Evolutionary conservation across 2,888 invertebrate genomes (phyloP).

Genomic region (Alitta virens): DNA sequence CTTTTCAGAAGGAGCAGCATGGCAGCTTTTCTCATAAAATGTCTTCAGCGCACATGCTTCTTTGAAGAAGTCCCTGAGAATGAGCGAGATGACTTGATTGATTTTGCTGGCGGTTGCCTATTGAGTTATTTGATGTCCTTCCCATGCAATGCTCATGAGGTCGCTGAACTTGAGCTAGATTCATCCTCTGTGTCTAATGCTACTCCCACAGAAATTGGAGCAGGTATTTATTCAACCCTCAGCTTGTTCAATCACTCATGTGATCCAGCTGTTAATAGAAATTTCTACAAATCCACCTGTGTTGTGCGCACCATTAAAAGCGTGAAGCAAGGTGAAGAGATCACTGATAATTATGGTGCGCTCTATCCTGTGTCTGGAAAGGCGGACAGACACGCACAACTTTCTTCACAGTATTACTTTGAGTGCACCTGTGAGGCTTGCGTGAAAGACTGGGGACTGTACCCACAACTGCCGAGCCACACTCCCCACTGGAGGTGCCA

Average conservation of each 20-base stretch:
- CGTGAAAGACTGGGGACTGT: constrained; percentile 50
- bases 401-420: constrained; percentile 76
- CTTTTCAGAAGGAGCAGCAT: constrained; percentile 67
- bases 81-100: constrained; percentile 4
- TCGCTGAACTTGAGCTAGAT: constrained; percentile 61
- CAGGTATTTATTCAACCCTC: constrained; percentile 81
- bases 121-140: constrained; percentile 77
- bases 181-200: constrained; percentile 42
- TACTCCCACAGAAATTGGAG: constrained; percentile 64
- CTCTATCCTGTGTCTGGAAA: constrained; percentile 55
- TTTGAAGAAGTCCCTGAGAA: constrained; percentile 25
- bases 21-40: constrained; percentile 45
- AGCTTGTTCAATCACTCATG: constrained; percentile 94
- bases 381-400: constrained; percentile 64
- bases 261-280: constrained; percentile 74
- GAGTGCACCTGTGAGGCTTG: constrained; percentile 75
- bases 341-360: constrained; percentile 75
- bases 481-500: constrained; percentile 43
- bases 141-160: constrained; percentile 78
- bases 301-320: constrained; percentile 69
- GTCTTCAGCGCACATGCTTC: constrained; percentile 36
- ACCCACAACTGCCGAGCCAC: constrained; percentile 37
- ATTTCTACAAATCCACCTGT: constrained; percentile 71
- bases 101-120: constrained; percentile 66
- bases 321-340: constrained; percentile 68